Percentiles rank a stretch among this genome's conserved stretches.
These are phyloP conservation scores for Holothuria glaberrima DNA, from an alignment of 35 echinoderm and acorn worm species.

Conservation along the genomic window DNA sequence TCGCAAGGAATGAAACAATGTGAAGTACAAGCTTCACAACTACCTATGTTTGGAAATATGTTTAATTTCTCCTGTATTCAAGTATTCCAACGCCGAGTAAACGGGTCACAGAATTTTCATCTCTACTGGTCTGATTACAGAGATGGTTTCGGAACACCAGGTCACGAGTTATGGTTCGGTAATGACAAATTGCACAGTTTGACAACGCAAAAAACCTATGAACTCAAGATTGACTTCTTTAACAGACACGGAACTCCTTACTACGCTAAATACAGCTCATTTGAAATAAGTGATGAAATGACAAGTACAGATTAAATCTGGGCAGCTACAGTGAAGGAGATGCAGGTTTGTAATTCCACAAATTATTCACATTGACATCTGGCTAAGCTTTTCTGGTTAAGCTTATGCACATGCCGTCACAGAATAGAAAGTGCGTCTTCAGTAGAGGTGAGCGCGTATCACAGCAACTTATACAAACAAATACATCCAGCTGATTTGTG, in stretches of 20 bases:
- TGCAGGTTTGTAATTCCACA: neutral
- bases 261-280: neutral
- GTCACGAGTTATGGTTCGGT: neutral
- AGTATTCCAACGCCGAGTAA: neutral
- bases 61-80: neutral
- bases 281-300: neutral
- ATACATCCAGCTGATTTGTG: no score
- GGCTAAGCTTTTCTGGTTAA: no score
- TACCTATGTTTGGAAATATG: neutral
- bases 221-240: neutral
- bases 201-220: neutral
- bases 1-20: neutral
- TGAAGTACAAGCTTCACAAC: neutral
- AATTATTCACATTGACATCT: no score
- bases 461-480: no score
- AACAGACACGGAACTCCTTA: neutral
- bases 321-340: neutral
- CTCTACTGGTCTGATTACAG: neutral
- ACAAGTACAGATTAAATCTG: neutral
- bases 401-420: no score
- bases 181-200: neutral
- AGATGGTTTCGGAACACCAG: neutral
- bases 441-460: no score
- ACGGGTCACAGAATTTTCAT: neutral
- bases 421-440: no score